Evolutionary conservation across 2,888 invertebrate species (phyloP).

Genomic region (Blastobasis adustella): DNA sequence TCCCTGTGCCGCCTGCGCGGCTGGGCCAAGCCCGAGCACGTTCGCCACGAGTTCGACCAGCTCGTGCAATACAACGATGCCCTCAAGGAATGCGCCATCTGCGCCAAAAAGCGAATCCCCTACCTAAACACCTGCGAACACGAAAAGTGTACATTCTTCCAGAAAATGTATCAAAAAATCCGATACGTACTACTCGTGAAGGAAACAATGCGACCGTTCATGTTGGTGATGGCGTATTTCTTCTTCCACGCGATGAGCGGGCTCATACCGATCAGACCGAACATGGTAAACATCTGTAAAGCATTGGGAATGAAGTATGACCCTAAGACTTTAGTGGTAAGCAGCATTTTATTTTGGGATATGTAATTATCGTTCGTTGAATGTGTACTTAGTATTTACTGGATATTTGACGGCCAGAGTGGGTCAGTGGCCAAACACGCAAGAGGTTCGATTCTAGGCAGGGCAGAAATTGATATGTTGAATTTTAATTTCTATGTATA

Average conservation of each 20-base stretch:
- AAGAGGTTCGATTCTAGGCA: too few relatives aligned
- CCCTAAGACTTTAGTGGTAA: conserved; percentile 62
- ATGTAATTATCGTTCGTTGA: too few relatives aligned
- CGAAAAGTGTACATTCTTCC: conserved; percentile 30
- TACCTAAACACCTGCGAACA: conserved; percentile 40
- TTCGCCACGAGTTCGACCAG: conserved; percentile 65
- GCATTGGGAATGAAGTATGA: conserved; percentile 63
- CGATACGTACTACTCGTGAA: conserved; percentile 60
- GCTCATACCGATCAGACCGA: conserved; percentile 63
- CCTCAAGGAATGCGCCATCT: conserved; percentile 47
- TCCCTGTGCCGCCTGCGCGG: conserved; percentile 74
- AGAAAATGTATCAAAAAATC: conserved; percentile 33
- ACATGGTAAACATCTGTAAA: conserved; percentile 71
- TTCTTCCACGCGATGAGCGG: conserved; percentile 70
- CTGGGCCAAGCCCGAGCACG: conserved; percentile 67
- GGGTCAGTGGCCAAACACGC: too few relatives aligned
- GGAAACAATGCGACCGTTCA: conserved; percentile 68
- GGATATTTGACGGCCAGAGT: too few relatives aligned
- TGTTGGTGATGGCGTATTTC: conserved; percentile 68
- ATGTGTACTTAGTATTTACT: too few relatives aligned
- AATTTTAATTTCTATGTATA: too few relatives aligned
- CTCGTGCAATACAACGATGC: conserved; percentile 58
- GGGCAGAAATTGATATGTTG: too few relatives aligned
- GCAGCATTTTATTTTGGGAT: conserved; percentile 18
- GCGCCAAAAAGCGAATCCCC: conserved; percentile 37